Base-by-base conservation (phyloP, 92 coral and sea anemone species). In the Micromussa lordhowensis region DNA sequence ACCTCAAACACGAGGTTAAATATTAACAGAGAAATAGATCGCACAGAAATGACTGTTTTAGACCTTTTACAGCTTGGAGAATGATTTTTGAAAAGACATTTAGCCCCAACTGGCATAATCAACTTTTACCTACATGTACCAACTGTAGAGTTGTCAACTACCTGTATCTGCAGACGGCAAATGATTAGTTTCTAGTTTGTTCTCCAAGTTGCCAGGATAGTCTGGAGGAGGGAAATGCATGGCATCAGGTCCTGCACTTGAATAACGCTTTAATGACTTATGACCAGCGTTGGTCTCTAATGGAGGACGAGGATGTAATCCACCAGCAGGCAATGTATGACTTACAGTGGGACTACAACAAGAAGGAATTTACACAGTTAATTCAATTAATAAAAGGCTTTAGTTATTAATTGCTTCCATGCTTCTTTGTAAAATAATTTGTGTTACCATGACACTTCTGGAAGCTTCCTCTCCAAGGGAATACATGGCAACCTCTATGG, bases 241-340 rank as follows among this genome's bases (percentile, higher is more conserved):
- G 12, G 79, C 28, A 1, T 85, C 77, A 1, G 87, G 85, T 4
- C 93, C 95, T 26, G 81, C 89, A 75, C 94, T 93, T 24, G 92
- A 72, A 79, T 80, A 85, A 82, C 96, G 86, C 96, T 88, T 93
- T 14, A 93, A 71, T 30, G 88, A 84, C 53, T 83, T 88, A 75
- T 84, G 88, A 34, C 80, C 66, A 57, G 54, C 29, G 59, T 79
- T 83, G 82, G 85, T 64, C 40, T 81, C 93, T 24, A 93, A 81
- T 14, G 82, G 34, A 35, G 96, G 90, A 16, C 94, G 88, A 28
- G 86, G 74, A 77, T 93, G 94, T 5, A 91, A 75, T 66, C 90
- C 86, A 13, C 90, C 24, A 22, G 93, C 92, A 7, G 94, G 96
- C 86, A 93, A 59, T 9, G 96, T 93, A 30, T 93, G 96, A 51